Base-by-base conservation (phyloP, 64 coral and sea anemone species). In the Orbicella faveolata region DNA sequence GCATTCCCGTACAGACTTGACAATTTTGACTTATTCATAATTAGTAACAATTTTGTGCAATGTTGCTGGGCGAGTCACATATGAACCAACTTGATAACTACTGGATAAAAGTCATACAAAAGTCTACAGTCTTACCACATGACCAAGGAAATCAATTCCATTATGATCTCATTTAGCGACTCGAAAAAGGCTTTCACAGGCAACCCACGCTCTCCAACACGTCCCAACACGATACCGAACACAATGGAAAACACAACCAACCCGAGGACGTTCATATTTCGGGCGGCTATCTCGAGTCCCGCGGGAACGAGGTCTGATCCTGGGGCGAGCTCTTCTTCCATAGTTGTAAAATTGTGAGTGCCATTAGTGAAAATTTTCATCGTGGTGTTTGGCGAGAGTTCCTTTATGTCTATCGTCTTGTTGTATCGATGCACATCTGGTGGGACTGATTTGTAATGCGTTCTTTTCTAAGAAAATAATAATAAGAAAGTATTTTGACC, bases 231-330 rank as follows among this genome's bases (percentile, higher is more conserved):
- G 19, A 94, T 89, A 19, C 96, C 96, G 26, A 98, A 98, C 39
- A 94, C 93, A 34, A 98, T 92, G 18, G 96, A 98, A 70, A 94
- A 98, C 23, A 94, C 78, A 17, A 98, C 93, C 17, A 98, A 86
- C 6, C 96, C 96, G 54, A 98, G 84, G 0, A 98, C 96, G 48
- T 98, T 98, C 81, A 92, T 92, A 17, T 93, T 91, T 0, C 66
- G 84, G 5, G 82, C 70, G 20, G 72, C 75, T 51, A 85, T 85
- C 17, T 68, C 37, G 12, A 88, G 81, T 16, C 94, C 94, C 17
- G 67, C 74, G 25, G 92, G 90, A 51, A 94, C 83, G 36, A 86
- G 79, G 9, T 83, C 75, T 33, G 93, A 98, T 67, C 89, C 85
- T 20, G 81, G 34, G 12, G 74, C n/a, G 15, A 92, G 4, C 13